Evolutionary conservation across 2,797 vertebrate species (phyloP), one percentile per base, ranked within the genome.

Genomic region (Danio choprae): DNA sequence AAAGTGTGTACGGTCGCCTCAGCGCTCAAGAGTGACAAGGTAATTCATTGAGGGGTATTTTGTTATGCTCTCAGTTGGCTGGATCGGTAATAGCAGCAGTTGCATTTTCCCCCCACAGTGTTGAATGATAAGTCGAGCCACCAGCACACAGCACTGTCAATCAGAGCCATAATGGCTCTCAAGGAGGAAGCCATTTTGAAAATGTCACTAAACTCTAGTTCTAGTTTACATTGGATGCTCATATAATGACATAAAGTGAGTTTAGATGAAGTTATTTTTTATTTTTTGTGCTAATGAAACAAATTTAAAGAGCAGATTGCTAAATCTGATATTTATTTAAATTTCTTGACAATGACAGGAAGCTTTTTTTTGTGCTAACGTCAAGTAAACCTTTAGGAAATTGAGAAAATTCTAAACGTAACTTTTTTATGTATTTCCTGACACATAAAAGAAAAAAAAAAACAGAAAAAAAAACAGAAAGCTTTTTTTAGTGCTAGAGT

Each of bases 41-140:
- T 46, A 63, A 36, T 72, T 43, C 68, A 78, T 70, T 78, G 60
- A 65, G 59, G 41, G 59, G 29, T 79, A 64, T 78, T 38, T 63
- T 50, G 63, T 62, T 72, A 81, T 74, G 60, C 60, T 20, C 20
- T 58, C 29, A 41, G 62, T 76, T 69, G 70, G 75, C 67, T 56
- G 70, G 46, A 64, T 81, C 65, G 12, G 48, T 56, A 80, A 69
- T 51, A 59, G 68, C 72, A 73, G 72, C 72, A 86, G 67, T 86
- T 81, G 82, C 74, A 68, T 58, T 77, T 51, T 3, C 63, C 68
- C 73, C 68, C 62, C 77, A 58, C 68, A 55, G 80, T 62, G 77
- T 70, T 80, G 69, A 84, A 72, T 84, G 84, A 84, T 83, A 84
- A 86, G 72, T 82, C 72, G 50, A 84, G 77, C 82, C 80, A 77